Percentiles rank a stretch among this genome's conserved stretches.
Conservation (phyloP, 2,113 vertebrate species). For the Nymphicus hollandicus region DNA sequence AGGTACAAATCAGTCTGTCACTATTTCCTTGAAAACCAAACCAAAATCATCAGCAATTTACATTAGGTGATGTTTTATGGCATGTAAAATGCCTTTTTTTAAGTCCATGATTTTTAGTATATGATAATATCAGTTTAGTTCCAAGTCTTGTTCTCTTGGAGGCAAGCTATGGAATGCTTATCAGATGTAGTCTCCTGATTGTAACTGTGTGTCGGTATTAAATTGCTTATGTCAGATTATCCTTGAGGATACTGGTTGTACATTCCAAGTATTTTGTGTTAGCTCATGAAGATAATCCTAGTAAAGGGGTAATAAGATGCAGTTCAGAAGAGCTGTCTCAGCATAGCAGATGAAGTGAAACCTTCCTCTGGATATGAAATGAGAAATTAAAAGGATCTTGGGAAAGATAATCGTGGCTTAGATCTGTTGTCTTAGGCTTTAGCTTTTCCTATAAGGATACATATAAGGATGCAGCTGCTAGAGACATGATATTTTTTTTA, state of each 20-base stretch:
- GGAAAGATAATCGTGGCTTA: not conserved
- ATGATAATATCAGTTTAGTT: not conserved
- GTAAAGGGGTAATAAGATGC: not conserved
- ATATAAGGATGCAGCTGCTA: not conserved
- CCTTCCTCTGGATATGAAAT: not conserved
- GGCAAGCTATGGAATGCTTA: not conserved
- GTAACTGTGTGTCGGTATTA: not conserved
- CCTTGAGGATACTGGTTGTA: not conserved
- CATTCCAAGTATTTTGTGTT: not conserved
- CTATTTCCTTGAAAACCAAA: not conserved
- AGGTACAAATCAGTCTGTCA: not conserved
- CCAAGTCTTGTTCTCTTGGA: not conserved
- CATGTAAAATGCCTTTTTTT: not conserved
- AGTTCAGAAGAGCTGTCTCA: not conserved
- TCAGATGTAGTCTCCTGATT: not conserved
- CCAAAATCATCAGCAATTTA: not conserved
- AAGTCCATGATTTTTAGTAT: not conserved
- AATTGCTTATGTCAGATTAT: not conserved
- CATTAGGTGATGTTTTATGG: not conserved
- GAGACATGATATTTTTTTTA: not conserved
- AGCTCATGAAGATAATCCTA: not conserved
- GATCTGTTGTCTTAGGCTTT: not conserved
- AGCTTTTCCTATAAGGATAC: not conserved
- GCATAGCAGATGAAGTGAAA: not conserved
- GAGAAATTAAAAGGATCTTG: not conserved